Evolutionary conservation across 2,113 vertebrate genomes (phyloP).

Genomic region (Pseudolaguvia tuberculata): DNA sequence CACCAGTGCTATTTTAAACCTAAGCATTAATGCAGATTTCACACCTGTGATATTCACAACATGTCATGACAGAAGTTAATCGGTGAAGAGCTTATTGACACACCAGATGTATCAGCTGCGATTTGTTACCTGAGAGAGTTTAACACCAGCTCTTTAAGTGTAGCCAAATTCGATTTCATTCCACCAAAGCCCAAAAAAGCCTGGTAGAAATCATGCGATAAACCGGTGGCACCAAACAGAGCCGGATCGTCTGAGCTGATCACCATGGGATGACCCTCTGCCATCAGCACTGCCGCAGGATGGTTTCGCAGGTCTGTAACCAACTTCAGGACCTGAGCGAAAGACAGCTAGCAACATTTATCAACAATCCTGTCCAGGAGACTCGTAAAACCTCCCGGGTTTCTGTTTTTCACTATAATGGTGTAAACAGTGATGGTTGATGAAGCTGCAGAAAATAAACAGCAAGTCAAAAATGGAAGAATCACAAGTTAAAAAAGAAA

Average conservation of each 20-base stretch:
- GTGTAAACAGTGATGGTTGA: no score
- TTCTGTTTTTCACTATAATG: no score
- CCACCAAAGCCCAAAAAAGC: slow-evolving; percentile 85
- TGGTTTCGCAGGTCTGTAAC: slow-evolving; percentile 81
- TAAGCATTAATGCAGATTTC: no score
- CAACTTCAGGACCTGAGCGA: slow-evolving; percentile 76
- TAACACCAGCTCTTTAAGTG: slow-evolving; percentile 79
- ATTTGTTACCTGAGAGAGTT: slow-evolving; percentile 81
- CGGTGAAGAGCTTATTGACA: no score
- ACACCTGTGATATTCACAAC: no score
- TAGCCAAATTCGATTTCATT: slow-evolving; percentile 69
- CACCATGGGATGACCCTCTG: slow-evolving; percentile 78
- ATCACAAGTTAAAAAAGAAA: no score
- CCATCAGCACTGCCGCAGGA: slow-evolving; percentile 76
- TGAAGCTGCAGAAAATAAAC: no score
- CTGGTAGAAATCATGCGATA: slow-evolving; percentile 88
- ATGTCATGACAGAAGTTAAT: no score
- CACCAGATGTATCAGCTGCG: no score
- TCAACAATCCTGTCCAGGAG: neutral
- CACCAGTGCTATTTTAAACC: no score
- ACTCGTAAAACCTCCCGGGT: neutral
- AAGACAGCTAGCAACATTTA: neutral
- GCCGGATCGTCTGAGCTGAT: slow-evolving; percentile 84
- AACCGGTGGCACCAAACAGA: slow-evolving; percentile 75
- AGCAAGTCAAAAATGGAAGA: no score